Evolutionary conservation across 30 jellyfish, hydroid and myxozoan genomes (phyloP).

Genomic region (Mastigias papua): DNA sequence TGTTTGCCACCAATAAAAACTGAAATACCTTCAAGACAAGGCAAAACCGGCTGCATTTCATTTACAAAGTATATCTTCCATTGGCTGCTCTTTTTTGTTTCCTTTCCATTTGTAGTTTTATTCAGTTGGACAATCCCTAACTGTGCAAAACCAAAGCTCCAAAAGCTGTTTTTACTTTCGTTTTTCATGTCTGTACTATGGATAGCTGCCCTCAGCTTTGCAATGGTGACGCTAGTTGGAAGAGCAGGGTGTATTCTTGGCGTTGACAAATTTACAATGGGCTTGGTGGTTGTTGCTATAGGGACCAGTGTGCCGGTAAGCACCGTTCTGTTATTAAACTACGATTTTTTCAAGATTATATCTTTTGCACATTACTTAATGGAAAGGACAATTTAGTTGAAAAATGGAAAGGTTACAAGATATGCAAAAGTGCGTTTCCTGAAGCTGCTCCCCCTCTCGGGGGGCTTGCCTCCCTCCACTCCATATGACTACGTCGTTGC

Average conservation of each 20-base stretch:
- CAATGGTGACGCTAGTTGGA: slow-evolving; percentile 98
- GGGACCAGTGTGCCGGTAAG: slow-evolving; percentile 99
- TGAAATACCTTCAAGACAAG: slow-evolving; percentile 85
- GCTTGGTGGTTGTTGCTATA: slow-evolving; percentile 96
- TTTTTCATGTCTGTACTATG: slow-evolving; percentile 92
- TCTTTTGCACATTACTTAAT: too few relatives aligned
- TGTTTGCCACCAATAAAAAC: slow-evolving; percentile 93
- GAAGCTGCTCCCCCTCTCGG: too few relatives aligned
- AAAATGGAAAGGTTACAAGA: too few relatives aligned
- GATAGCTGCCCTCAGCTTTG: slow-evolving; percentile 96
- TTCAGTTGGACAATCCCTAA: slow-evolving; percentile 98
- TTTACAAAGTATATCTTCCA: slow-evolving; percentile 43
- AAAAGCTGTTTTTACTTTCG: slow-evolving; percentile 80
- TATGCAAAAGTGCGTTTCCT: too few relatives aligned
- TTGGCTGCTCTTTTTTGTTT: slow-evolving; percentile 89
- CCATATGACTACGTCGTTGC: too few relatives aligned
- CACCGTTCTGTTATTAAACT: too few relatives aligned
- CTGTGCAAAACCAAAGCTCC: slow-evolving; percentile 88
- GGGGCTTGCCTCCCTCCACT: too few relatives aligned
- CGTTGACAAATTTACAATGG: slow-evolving; percentile 95
- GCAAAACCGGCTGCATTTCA: slow-evolving; percentile 62
- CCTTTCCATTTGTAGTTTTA: slow-evolving; percentile 89
- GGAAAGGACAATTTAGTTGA: too few relatives aligned
- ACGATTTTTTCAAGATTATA: too few relatives aligned
- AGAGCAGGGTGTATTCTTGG: slow-evolving; percentile 97